Percentiles rank a stretch among this genome's conserved stretches.
Conservation (phyloP, 2,797 vertebrate genomes). For the Botia kubotai region DNA sequence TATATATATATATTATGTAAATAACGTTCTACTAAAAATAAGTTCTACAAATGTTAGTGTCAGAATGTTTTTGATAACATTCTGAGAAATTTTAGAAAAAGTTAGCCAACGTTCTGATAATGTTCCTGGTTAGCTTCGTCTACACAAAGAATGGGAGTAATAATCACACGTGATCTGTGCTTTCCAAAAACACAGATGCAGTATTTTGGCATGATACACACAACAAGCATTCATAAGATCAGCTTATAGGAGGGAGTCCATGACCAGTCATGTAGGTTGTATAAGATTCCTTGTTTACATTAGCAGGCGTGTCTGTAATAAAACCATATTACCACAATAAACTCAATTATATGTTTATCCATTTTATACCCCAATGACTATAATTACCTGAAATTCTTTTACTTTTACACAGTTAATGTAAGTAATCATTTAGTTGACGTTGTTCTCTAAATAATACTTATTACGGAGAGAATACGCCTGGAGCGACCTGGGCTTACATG, state of each 20-base stretch:
- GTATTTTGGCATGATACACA: background rate
- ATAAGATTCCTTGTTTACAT: background rate
- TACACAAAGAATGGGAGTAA: conserved; percentile 11
- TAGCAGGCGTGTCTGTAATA: background rate
- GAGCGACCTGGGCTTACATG: background rate
- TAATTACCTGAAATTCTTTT: conserved; percentile 1
- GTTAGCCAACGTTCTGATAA: too few relatives aligned
- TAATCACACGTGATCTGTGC: background rate
- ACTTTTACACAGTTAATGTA: background rate
- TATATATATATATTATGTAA: too few relatives aligned
- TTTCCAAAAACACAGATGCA: conserved; percentile 6
- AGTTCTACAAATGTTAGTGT: too few relatives aligned
- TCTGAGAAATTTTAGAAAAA: too few relatives aligned
- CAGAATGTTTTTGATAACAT: too few relatives aligned
- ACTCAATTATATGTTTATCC: background rate
- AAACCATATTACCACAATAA: background rate
- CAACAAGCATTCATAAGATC: background rate
- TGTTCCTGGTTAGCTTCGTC: too few relatives aligned
- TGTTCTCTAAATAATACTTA: conserved; percentile 6
- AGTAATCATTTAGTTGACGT: background rate
- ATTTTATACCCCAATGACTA: background rate
- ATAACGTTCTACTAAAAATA: too few relatives aligned
- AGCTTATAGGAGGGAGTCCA: background rate
- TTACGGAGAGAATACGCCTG: conserved; percentile 9
- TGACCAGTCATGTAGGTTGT: background rate